These are phyloP conservation scores for Amphipyra berbera DNA, from an alignment of 2,888 invertebrate genomes.

Conservation along the genomic window DNA sequence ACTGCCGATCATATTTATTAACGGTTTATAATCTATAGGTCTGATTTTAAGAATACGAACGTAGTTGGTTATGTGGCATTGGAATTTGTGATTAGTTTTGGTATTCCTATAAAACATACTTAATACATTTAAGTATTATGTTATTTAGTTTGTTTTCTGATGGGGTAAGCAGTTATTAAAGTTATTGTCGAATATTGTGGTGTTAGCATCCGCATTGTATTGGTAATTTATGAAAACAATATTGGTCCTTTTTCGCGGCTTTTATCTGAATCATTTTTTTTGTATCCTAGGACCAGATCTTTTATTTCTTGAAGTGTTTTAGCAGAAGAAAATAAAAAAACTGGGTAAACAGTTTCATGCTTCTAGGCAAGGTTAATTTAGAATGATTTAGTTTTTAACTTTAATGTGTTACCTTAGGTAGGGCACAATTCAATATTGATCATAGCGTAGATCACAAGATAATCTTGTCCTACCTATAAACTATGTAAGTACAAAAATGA, in stretches of 20 bases:
- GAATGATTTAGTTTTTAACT: too few species aligned
- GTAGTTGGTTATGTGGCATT: conserved; percentile 19
- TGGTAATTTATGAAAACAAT: neutral
- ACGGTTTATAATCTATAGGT: conserved; percentile 35
- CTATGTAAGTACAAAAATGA: conserved; percentile 29
- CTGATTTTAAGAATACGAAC: neutral
- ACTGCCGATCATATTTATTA: conserved; percentile 9
- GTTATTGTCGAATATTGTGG: neutral
- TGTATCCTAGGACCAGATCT: neutral
- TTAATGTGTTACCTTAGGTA: neutral
- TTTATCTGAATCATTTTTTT: neutral
- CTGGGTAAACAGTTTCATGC: too few species aligned
- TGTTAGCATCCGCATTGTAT: neutral
- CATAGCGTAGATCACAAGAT: neutral
- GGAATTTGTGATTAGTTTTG: conserved; percentile 15
- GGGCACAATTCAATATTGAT: conserved; percentile 23
- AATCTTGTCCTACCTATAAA: conserved; percentile 10
- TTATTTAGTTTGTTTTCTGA: neutral
- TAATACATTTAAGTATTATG: neutral
- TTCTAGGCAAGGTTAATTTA: too few species aligned
- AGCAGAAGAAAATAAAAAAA: too few species aligned
- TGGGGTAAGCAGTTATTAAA: neutral
- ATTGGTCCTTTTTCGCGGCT: neutral
- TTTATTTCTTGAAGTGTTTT: neutral
- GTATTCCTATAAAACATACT: neutral